These are phyloP conservation scores for Xenops minutus DNA, from an alignment of 2,797 vertebrate genomes.

Conservation along the genomic window DNA sequence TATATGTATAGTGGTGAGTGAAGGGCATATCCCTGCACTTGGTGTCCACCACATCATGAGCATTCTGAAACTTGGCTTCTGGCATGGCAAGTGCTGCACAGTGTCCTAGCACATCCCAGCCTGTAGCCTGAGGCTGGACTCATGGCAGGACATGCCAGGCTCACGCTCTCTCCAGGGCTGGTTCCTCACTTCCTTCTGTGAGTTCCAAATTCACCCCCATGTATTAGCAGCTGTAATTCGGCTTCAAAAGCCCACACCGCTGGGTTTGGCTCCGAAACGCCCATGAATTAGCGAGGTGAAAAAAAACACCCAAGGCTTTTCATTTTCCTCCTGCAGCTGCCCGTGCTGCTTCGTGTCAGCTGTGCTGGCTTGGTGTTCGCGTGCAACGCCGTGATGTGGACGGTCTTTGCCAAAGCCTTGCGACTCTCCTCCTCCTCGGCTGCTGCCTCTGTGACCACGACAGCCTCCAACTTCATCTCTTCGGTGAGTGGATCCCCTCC, in stretches of 20 bases:
- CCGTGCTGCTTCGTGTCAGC: conserved; percentile 77
- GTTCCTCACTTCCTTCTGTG: background rate
- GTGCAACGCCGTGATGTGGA: conserved; percentile 94
- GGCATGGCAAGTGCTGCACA: background rate
- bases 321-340: conserved; percentile 72
- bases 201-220: background rate
- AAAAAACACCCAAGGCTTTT: background rate
- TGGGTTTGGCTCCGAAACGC: background rate
- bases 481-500: conserved; percentile 82
- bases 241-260: background rate
- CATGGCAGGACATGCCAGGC: background rate
- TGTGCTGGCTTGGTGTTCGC: conserved; percentile 82
- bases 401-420: conserved; percentile 90
- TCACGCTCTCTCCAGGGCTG: background rate
- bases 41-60: fast-evolving
- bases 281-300: background rate
- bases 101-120: background rate
- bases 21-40: background rate
- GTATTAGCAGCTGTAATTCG: background rate
- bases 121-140: background rate
- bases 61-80: background rate
- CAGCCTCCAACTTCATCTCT: conserved; percentile 91
- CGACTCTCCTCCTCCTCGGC: conserved; percentile 90
- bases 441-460: conserved; percentile 87
- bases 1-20: background rate